Evolutionary conservation across 2,113 vertebrate genomes (phyloP), one percentile per base, ranked within the genome.

Genomic region (Thunnus maccoyii): DNA sequence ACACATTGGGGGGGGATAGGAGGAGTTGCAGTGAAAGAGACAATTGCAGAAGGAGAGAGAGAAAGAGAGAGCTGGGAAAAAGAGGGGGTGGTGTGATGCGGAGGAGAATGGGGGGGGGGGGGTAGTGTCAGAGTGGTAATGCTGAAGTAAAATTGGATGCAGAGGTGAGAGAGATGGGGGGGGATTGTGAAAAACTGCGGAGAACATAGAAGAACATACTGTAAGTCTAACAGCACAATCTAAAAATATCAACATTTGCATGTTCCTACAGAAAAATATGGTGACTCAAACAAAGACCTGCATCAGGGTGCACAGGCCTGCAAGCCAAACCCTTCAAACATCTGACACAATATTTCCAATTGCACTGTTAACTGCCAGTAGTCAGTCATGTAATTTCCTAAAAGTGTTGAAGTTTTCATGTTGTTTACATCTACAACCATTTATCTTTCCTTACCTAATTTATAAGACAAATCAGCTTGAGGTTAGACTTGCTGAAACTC

Each of bases 71-170:
- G 71, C 48, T 71, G 65, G 25, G 54, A 65, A 63, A 61, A 55
- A 55, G 36, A 54, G 62, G 68, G 79, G 69, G 56, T 71, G 66
- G 80, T 86, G 80, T 77, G 75, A 76, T 58, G 54, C 48, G 48
- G 58, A 54, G 61, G 54, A 44, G 80, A 50, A 17, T 27, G 62
- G 46, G 51, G 56, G 65, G 65, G 17, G 27, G 57, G 9, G 76
- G 65, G 63, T 7, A 4, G 13, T 12, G 20, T 68, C 20, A 64
- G 47, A 65, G 79, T 65, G 82, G 73, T 87, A 72, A 84, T 76
- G 62, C n/a, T 51, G 11, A 85, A 67, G 63, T 68, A 71, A 89
- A 88, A 85, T 84, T 82, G 73, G 76, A 85, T 82, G 75, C 83
- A 70, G 64, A 79, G 67, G 78, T 91, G 80, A 84, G 50, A 84